phyloP scores from a whole-genome alignment of 2,113 vertebrate species.

The Leucoraja erinaceus region DNA sequence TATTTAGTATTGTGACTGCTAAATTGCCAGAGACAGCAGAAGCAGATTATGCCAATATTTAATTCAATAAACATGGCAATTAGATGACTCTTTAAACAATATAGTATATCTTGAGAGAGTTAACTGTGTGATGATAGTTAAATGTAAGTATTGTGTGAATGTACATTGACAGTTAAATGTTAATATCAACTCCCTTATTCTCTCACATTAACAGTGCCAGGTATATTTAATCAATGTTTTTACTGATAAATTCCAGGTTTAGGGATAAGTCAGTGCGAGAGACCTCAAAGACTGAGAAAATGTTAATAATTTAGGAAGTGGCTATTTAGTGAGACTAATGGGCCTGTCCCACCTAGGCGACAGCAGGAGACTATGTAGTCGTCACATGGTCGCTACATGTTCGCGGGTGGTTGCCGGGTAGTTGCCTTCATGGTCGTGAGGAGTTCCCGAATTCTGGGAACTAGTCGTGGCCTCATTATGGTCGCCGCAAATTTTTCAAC shows the following conservation, averaged over 20 bases:
- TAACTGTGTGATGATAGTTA: background rate
- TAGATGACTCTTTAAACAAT: background rate
- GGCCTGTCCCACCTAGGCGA: no score
- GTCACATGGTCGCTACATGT: no score
- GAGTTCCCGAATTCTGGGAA: no score
- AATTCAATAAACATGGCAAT: background rate
- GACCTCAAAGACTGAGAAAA: background rate
- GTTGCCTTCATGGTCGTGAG: no score
- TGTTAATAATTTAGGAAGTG: background rate
- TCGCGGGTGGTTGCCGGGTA: no score
- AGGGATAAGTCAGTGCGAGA: background rate
- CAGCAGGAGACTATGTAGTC: no score
- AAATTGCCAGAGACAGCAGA: background rate
- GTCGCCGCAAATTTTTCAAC: no score
- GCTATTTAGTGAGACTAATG: background rate
- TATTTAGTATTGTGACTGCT: background rate
- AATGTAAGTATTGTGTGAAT: background rate
- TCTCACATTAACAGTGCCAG: background rate
- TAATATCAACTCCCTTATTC: background rate
- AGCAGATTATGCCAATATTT: background rate
- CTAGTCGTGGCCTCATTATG: no score
- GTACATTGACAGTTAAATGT: background rate
- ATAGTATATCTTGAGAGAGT: background rate
- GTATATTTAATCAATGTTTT: background rate
- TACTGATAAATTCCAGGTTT: background rate